Conservation (phyloP, 1,140 invertebrate species). For the Caenorhabditis brenneri region DNA sequence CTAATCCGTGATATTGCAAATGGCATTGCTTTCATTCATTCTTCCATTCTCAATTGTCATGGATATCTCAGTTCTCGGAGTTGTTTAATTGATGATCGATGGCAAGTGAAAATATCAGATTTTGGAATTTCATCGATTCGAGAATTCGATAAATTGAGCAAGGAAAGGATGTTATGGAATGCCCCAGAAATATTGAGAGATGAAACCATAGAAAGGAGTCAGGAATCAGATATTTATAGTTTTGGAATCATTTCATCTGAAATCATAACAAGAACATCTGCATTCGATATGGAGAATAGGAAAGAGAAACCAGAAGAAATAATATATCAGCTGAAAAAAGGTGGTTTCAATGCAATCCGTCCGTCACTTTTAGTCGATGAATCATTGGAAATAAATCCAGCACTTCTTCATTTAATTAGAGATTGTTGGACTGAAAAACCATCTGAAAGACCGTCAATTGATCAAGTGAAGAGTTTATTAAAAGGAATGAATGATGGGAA, state of each 20-base stretch:
- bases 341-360: conserved; percentile 51
- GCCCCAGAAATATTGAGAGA: conserved; percentile 90
- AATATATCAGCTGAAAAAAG: conserved; percentile 57
- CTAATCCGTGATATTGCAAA: neutral
- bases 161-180: conserved; percentile 80
- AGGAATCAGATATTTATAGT: conserved; percentile 64
- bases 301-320: conserved; percentile 59
- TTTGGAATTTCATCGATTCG: neutral
- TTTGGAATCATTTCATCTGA: conserved; percentile 69
- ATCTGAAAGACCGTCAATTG: conserved; percentile 54
- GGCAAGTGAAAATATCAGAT: conserved; percentile 15
- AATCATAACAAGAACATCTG: conserved; percentile 74
- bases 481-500: conserved; percentile 39
- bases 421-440: conserved; percentile 66
- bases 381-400: conserved; percentile 54
- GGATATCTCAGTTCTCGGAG: neutral
- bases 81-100: conserved; percentile 41
- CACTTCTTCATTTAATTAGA: conserved; percentile 58
- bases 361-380: conserved; percentile 54
- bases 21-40: neutral
- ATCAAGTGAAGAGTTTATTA: conserved; percentile 37
- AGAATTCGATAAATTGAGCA: neutral
- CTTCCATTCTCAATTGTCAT: neutral
- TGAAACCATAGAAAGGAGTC: conserved; percentile 51
- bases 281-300: conserved; percentile 58